Evolutionary conservation across 2,888 invertebrate species (phyloP), one percentile per base, ranked within the genome.

Genomic region (Yponomeuta malinellus): DNA sequence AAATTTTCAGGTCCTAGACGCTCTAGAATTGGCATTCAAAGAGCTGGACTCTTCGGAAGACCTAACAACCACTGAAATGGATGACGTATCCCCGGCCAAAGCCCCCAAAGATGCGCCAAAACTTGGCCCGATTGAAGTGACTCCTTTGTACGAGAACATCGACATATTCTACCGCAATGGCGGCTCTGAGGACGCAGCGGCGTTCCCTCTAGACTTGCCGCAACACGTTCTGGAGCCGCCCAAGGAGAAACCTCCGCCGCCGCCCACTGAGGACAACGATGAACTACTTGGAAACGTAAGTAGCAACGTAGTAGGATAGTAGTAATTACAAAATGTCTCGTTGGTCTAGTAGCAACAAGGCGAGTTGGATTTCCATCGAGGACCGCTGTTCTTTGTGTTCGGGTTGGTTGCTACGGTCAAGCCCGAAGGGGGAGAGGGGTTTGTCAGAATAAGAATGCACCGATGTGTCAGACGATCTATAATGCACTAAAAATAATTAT

Each of bases 221-320:
- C 86, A 93, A 8, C 93, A 93, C 79, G 90, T 86, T 64, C 75
- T 95, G 79, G 96, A 96, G 79, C 97, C 97, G 15, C 96, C 96
- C n/a, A 96, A 95, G 79, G 96, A 96, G 81, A 97, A 97, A 79
- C 97, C 97, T 48, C 97, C 97, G 1, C 97, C 97, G 12, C 96
- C 96, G 2, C 96, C 96, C 0, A 92, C 93, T 71, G 95, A 95
- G 71, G 91, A 93, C 68, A 76, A 72, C 8, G 84, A 92, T 77
- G 91, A 90, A 78, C 87, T 93, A 72, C 85, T 89, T 66, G 89
- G 88, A 74, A 90, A 87, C 81, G 93, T 90, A 78, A 86, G 90
- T 89, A 23, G 23, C 23, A 23, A 23, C 23, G 23, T 23, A 23
- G 23, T 23, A 23, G 23, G 23, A 1, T 23, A 1, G 23, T 23